Evolutionary conservation across 2,888 invertebrate genomes (phyloP), one percentile per base, ranked within the genome.

Genomic region (Diplolepis rosae): DNA sequence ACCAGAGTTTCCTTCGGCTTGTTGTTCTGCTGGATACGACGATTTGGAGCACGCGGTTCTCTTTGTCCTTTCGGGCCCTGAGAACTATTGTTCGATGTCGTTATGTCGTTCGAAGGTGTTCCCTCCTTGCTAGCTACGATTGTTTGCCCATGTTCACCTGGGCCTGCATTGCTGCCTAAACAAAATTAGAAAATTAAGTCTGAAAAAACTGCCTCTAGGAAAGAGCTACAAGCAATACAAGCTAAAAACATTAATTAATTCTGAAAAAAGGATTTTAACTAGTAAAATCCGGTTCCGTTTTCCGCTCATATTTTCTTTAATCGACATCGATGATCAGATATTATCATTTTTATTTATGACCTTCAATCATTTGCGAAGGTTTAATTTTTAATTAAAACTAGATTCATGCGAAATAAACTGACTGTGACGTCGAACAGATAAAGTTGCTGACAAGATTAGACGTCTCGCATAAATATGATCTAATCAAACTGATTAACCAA

Each of bases 1-100:
- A 93, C 91, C 89, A 93, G 90, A 86, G 92, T 90, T 89, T 92
- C 92, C 82, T 92, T 92, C 80, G 91, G 90, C 69, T 92, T 91
- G 85, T 89, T 89, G 84, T 90, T 90, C 85, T 83, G 88, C 74
- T 83, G 88, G 74, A 86, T 85, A 73, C 89, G 87, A 68, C 85
- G 75, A 75, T 83, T 86, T 73, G 88, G 88, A 72, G 82, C 75
- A 75, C 89, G 84, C 67, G 83, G 84, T 69, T 89, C 89, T 73
- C 89, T 81, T 56, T 89, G 89, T 50, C 84, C 84, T 71, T 89
- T 89, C 15, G 87, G 86, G 39, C 87, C 88, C 75, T 86, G 86
- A 68, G 85, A 82, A 75, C 82, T 85, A 75, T 75, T 86, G 78
- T 86, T 88, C 68, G 83, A 83, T 54, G 85, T 77, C 68, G 81